phyloP scores from a whole-genome alignment of 2,888 invertebrate genomes.

The Drosophila mettleri region DNA sequence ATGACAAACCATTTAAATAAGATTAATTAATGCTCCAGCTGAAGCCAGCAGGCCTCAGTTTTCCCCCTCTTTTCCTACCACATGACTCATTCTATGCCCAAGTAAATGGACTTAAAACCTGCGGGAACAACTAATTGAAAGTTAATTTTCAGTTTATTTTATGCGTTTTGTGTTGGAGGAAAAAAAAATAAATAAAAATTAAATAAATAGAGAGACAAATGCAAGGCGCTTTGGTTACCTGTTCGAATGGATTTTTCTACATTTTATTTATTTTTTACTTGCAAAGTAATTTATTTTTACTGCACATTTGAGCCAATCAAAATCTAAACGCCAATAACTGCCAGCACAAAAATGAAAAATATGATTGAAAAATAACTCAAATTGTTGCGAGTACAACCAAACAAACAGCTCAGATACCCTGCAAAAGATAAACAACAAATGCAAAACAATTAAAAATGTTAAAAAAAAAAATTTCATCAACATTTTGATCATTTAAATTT shows the following conservation, averaged over 20 bases:
- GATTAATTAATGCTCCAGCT: constrained; percentile 72
- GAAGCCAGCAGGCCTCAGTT: constrained; percentile 52
- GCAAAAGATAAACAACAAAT: not conserved
- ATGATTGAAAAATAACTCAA: constrained; percentile 60
- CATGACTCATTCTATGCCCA: constrained; percentile 43
- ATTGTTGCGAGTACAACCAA: not conserved
- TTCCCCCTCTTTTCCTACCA: constrained; percentile 33
- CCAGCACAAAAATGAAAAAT: constrained; percentile 60
- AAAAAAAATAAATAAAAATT: not conserved
- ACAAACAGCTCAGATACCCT: constrained; percentile 27
- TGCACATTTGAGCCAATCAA: constrained; percentile 69
- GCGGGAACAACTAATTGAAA: constrained; percentile 44
- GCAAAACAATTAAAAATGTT: not conserved
- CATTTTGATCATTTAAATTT: not conserved
- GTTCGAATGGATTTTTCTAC: constrained; percentile 29
- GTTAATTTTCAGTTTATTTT: constrained; percentile 34
- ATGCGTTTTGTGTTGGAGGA: constrained; percentile 10
- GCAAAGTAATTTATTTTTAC: constrained; percentile 61
- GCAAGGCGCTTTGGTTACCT: constrained; percentile 33
- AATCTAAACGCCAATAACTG: constrained; percentile 74
- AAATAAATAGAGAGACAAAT: not conserved
- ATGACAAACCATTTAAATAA: constrained; percentile 77
- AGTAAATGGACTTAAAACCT: constrained; percentile 31
- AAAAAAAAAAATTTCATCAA: not conserved
- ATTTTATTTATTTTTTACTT: constrained; percentile 5